Evolutionary conservation across 2,797 vertebrate genomes (phyloP).

Genomic region (Cossypha caffra): DNA sequence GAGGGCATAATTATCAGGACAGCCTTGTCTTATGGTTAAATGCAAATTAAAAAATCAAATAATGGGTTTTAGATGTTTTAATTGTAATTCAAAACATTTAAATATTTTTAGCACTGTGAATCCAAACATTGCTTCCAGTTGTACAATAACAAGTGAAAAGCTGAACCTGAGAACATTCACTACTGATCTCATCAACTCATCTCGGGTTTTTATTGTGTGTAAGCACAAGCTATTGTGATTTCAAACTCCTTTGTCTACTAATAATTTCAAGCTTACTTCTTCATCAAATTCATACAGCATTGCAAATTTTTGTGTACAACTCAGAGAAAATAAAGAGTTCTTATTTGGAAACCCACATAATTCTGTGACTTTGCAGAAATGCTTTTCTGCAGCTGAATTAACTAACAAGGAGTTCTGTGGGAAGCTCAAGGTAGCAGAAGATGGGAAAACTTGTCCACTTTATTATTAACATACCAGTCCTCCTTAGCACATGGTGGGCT

Average conservation of each 20-base stretch:
- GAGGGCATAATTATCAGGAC: background rate
- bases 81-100: background rate
- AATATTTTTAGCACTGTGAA: background rate
- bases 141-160: background rate
- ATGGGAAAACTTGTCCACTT: background rate
- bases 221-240: background rate
- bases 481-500: background rate
- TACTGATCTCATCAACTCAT: background rate
- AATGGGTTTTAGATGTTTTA: background rate
- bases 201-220: background rate
- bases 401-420: background rate
- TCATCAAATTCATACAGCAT: background rate
- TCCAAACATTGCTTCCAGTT: background rate
- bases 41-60: background rate
- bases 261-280: background rate
- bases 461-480: background rate
- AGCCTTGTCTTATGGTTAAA: slow-evolving; percentile 5
- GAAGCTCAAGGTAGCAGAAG: background rate
- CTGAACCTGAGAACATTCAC: background rate
- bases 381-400: background rate
- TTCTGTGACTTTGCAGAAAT: background rate
- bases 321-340: background rate
- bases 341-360: background rate
- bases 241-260: background rate
- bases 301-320: background rate